A percentile compares a stretch with the other conserved stretches of the same genome.
Evolutionary conservation across 2,888 invertebrate genomes (phyloP).

Genomic region (Dione vanillae): DNA sequence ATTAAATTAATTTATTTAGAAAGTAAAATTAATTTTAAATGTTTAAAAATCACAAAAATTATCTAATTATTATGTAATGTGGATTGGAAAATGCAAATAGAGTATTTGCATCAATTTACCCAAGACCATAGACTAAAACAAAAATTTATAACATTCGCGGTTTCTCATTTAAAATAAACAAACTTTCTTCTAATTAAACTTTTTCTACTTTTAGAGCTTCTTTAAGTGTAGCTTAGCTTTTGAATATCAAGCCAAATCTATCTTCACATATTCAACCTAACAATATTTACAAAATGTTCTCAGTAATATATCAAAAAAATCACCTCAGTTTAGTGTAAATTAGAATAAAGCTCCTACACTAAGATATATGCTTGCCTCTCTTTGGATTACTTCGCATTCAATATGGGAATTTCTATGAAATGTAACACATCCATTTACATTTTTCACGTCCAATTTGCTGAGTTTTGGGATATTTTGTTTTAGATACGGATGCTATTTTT

Average conservation of each 20-base stretch:
- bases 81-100: no score
- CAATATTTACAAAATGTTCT: background rate
- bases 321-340: background rate
- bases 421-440: constrained; percentile 3
- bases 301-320: constrained; percentile 1
- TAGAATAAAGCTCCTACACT: constrained; percentile 4
- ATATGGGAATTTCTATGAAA: background rate
- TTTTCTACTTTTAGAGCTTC: no score
- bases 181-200: no score
- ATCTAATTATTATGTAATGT: no score
- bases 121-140: no score
- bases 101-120: no score
- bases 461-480: background rate
- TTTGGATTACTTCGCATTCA: constrained; percentile 1
- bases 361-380: background rate
- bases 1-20: no score
- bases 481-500: background rate
- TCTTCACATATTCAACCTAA: background rate
- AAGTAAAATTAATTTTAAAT: no score
- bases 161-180: no score
- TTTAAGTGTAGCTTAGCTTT: no score
- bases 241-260: background rate
- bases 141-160: no score
- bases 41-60: no score
- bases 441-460: constrained; percentile 11